These are phyloP conservation scores for Bergia sp. DNA, from an alignment of 92 coral and sea anemone species.

Conservation along the genomic window DNA sequence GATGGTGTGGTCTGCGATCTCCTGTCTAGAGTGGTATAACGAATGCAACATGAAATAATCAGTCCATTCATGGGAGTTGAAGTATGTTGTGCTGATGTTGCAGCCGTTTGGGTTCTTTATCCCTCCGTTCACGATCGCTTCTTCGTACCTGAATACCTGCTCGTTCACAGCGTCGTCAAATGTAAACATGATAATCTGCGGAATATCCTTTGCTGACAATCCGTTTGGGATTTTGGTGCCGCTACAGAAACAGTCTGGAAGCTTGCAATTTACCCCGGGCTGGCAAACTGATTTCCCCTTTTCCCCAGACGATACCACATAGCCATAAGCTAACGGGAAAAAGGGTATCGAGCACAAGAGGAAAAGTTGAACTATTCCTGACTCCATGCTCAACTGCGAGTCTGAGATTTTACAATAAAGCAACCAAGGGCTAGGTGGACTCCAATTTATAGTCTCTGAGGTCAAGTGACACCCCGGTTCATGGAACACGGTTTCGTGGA, in stretches of 20 bases:
- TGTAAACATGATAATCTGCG: conserved; percentile 90
- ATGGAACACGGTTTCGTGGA: background rate
- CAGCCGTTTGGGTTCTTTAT: conserved; percentile 87
- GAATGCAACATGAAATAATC: conserved; percentile 78
- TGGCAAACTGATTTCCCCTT: background rate
- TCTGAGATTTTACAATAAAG: background rate
- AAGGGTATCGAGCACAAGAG: background rate
- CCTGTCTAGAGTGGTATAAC: conserved; percentile 86
- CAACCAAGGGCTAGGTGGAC: background rate
- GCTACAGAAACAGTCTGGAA: conserved; percentile 93
- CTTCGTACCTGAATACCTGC: conserved; percentile 58
- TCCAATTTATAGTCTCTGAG: background rate
- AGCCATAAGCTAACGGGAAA: background rate
- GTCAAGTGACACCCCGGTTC: background rate
- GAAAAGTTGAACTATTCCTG: background rate
- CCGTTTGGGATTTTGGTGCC: conserved; percentile 81
- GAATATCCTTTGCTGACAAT: conserved; percentile 69
- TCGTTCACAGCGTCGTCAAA: conserved; percentile 90
- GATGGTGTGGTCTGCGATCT: conserved; percentile 90
- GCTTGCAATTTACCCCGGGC: conserved; percentile 66
- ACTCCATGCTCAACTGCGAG: conserved; percentile 8
- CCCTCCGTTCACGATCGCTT: conserved; percentile 65
- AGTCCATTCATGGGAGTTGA: conserved; percentile 89
- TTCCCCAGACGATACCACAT: background rate
- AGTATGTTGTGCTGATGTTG: conserved; percentile 76